Evolutionary conservation across 53 echinoderm and acorn worm species (phyloP), one percentile per base, ranked within the genome.

Genomic region (Crossaster papposus): DNA sequence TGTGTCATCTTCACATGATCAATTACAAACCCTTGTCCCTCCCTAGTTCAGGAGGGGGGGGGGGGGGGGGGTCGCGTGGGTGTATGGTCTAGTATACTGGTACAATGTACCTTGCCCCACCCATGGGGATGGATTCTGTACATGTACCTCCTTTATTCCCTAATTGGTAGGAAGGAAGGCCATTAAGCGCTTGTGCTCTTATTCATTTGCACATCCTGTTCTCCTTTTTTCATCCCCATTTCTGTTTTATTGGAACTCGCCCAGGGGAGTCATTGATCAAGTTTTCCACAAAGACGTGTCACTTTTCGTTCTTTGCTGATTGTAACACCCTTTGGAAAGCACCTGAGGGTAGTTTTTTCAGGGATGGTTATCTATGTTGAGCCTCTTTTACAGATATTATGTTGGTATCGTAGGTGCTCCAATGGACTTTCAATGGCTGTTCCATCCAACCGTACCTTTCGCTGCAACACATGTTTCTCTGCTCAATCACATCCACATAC

Each of bases 81-180:
- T 14, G 58, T 58, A 58, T 58, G 17, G 5, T 54, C 51, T 30
- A 37, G 14, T 44, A 26, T 37, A 23, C 44, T 38, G n/a, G n/a
- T n/a, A n/a, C n/a, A n/a, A n/a, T n/a, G 14, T 54, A 26, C 26
- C 51, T 28, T n/a, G 38, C 78, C 51, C 37, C 2, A 13, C 3
- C 28, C 17, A 28, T 37, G 24, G 34, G 22, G 23, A 30, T 33
- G 54, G 34, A 18, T 31, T 55, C 58, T 8, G 12, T 54, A 33
- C 33, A 8, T 34, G 28, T 18, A 34, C 34, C 34, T 26, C 15
- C 44, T n/a, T n/a, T n/a, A n/a, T n/a, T 5, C 28, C 82, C 65
- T 82, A 82, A 82, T 82, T 82, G 82, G 30, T 18, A 68, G 82
- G 82, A 82, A 82, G 82, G 82, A 82, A 82, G 68, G 68, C 37